Evolutionary conservation across 2,888 invertebrate genomes (phyloP).

Genomic region (Congeria kusceri): DNA sequence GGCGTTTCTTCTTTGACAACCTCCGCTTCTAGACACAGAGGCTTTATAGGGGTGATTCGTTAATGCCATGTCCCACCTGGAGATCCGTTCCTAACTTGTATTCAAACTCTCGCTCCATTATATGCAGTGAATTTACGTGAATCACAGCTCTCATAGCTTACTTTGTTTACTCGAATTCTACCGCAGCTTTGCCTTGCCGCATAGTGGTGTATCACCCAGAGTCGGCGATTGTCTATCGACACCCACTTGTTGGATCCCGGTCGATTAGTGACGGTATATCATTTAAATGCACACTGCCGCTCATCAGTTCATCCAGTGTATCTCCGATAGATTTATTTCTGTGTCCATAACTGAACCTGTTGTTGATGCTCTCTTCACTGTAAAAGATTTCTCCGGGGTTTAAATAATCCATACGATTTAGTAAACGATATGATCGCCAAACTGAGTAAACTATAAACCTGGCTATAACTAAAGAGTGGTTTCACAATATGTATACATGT

Average conservation of each 20-base stretch:
- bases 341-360: not conserved
- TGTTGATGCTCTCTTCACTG: not conserved
- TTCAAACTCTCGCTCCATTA: no score
- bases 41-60: conserved; percentile 4
- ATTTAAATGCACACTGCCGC: not conserved
- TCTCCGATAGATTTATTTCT: not conserved
- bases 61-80: conserved; percentile 16
- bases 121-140: no score
- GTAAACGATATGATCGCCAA: no score
- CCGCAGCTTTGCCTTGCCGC: no score
- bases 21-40: not conserved
- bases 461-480: no score
- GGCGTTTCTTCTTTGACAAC: no score
- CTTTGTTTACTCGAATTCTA: no score
- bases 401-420: no score
- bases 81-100: not conserved
- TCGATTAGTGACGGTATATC: not conserved
- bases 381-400: not conserved
- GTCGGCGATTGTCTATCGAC: not conserved
- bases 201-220: not conserved
- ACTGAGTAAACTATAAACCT: no score
- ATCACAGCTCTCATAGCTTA: no score
- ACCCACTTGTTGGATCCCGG: not conserved
- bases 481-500: no score
- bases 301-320: not conserved